Conservation (phyloP, 2,797 vertebrate species). For the Gymnoscopelus braueri region DNA sequence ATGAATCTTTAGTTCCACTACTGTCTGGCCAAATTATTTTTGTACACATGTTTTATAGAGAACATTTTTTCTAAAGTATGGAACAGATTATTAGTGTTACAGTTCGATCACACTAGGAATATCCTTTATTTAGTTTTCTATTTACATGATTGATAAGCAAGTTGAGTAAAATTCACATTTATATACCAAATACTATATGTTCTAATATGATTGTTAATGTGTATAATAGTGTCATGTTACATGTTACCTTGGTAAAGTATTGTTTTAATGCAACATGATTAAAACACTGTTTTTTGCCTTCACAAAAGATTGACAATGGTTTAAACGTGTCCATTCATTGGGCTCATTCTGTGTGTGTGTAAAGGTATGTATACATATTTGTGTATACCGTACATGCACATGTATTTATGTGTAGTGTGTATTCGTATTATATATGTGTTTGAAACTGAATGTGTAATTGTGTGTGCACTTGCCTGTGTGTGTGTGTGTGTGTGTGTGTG, state of each 20-base stretch:
- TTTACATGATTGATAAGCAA: background rate
- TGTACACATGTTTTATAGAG: background rate
- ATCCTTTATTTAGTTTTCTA: too few relatives aligned
- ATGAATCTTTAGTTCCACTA: background rate
- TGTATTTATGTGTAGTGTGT: conserved; percentile 1
- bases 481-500: conserved; percentile 12
- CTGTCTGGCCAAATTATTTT: background rate
- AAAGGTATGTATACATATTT: background rate
- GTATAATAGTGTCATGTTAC: background rate
- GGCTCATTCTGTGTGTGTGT: conserved; percentile 34
- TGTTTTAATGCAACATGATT: too few relatives aligned
- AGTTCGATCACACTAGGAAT: too few relatives aligned
- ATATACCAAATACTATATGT: background rate
- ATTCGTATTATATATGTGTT: background rate
- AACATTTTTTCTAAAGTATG: conserved; percentile 2
- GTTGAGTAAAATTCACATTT: background rate
- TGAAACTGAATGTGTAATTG: conserved; percentile 18
- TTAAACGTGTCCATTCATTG: conserved; percentile 65
- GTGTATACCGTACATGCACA: conserved; percentile 3
- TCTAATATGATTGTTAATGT: too few relatives aligned
- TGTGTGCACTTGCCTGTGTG: conserved; percentile 14
- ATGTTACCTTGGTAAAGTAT: too few relatives aligned
- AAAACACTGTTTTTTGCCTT: conserved; percentile 10
- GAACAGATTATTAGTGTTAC: background rate
- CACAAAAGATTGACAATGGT: conserved; percentile 47